Base-by-base conservation (phyloP, 2,888 invertebrate genomes). In the Diaphora mendica region DNA sequence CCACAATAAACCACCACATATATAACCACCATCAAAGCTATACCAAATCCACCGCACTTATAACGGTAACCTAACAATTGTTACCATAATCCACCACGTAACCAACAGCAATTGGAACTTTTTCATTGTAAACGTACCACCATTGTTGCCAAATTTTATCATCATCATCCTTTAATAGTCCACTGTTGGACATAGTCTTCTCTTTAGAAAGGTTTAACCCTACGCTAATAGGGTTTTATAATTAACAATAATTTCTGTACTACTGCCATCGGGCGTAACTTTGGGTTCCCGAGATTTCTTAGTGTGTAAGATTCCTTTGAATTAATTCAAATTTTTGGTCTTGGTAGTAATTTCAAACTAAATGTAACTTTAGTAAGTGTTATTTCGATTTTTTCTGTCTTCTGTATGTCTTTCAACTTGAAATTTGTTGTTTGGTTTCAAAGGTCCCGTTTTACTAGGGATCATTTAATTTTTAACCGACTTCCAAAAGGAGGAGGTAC, bases 381-480 rank as follows among this genome's bases (percentile, higher is more conserved):
- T 3, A 26, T 26, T 13, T 26, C 59, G 26, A 26, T 59, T 13
- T 13, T 4, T 13, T 26, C 11, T n/a, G n/a, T 17, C 55, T 26
- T 13, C 3, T n/a, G 3, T 30, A 5, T n/a, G 7, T 30, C 30
- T 62, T 30, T 17, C 15, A 4, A 11, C 59, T 26, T 59, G n/a
- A 13, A 4, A 15, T 3, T 30, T 30, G 2, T 42, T 44, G 26
- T n/a, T 42, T 42, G 42, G 65, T 26, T 44, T 66, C 3, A 44
- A 66, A 44, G 44, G 9, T 8, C 17, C 44, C 26, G 4, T n/a
- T 26, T 67, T 23, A 15, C 67, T 67, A 48, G 67, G 67, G 67
- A 67, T 48, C 67, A 67, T 67, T 67, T 67, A 15, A 44, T n/a
- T 39, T 44, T n/a, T n/a, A n/a, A n/a, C n/a, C n/a, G n/a, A n/a